A percentile compares a stretch with the other conserved stretches of the same genome.
Evolutionary conservation across 2,797 vertebrate species (phyloP).

Genomic region (Oryzias sinensis): DNA sequence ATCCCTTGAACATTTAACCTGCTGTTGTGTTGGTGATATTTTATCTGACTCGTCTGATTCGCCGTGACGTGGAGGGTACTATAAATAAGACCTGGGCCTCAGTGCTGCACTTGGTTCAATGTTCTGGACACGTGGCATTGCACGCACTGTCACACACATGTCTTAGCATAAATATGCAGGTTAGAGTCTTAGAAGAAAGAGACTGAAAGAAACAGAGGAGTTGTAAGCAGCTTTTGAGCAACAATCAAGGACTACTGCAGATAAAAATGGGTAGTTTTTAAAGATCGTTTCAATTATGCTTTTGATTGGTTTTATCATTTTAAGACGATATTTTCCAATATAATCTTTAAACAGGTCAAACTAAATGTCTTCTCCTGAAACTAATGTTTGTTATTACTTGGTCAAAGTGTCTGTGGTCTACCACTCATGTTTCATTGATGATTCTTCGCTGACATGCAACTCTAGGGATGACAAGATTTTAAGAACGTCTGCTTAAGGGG

Average conservation of each 20-base stretch:
- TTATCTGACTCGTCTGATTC: constrained; percentile 23
- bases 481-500: constrained; percentile 27
- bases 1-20: constrained; percentile 55
- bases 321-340: too few relatives aligned
- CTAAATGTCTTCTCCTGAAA: constrained; percentile 26
- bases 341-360: constrained; percentile 18
- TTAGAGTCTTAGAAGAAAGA: constrained; percentile 17
- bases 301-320: too few relatives aligned
- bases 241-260: constrained; percentile 8
- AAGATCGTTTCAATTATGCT: too few relatives aligned
- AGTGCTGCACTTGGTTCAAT: constrained; percentile 21
- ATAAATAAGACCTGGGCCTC: constrained; percentile 42
- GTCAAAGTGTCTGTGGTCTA: constrained; percentile 37
- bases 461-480: constrained; percentile 32
- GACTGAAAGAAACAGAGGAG: constrained; percentile 46
- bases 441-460: constrained; percentile 42
- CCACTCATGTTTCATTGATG: constrained; percentile 43
- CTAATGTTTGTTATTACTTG: constrained; percentile 35
- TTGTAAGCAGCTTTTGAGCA: constrained; percentile 39
- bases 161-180: constrained; percentile 26
- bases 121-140: constrained; percentile 6
- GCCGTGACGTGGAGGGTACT: constrained; percentile 33
- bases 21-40: constrained; percentile 49
- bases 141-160: constrained; percentile 6
- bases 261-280: too few relatives aligned